A percentile compares a stretch with the other conserved stretches of the same genome.
These are phyloP conservation scores for Noctua pronuba DNA, from an alignment of 2,888 invertebrate species.

Conservation along the genomic window DNA sequence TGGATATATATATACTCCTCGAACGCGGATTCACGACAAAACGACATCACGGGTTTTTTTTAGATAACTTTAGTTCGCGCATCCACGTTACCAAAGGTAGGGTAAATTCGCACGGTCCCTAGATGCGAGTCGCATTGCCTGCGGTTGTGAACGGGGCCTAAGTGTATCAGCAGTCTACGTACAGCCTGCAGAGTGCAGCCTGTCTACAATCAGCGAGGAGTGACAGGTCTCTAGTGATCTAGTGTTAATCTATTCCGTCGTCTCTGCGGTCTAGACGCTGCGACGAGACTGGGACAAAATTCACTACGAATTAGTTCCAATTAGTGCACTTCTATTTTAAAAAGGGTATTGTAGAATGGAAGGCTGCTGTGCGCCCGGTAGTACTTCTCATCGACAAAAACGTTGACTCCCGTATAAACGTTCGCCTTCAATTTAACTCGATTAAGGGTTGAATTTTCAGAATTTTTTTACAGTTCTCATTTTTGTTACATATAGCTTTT, in stretches of 20 bases:
- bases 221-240: slow-evolving; percentile 7
- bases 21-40: no score
- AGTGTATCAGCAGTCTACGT: not conserved
- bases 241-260: slow-evolving; percentile 32
- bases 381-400: not conserved
- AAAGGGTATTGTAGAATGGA: not conserved
- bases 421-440: not conserved
- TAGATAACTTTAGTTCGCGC: no score
- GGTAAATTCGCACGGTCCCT: not conserved
- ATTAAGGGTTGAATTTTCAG: not conserved
- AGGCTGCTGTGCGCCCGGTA: not conserved
- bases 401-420: not conserved
- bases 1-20: no score
- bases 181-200: not conserved
- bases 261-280: slow-evolving; percentile 14
- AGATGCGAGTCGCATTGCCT: not conserved
- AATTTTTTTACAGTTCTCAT: not conserved
- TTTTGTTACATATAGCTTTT: not conserved
- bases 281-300: slow-evolving; percentile 8
- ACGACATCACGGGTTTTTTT: no score
- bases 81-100: no score
- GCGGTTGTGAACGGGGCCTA: not conserved
- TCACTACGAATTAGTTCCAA: not conserved
- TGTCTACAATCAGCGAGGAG: not conserved
- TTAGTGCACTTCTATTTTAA: slow-evolving; percentile 2